Base-by-base conservation (phyloP, 2,113 vertebrate genomes). In the Pterocles orientalis region DNA sequence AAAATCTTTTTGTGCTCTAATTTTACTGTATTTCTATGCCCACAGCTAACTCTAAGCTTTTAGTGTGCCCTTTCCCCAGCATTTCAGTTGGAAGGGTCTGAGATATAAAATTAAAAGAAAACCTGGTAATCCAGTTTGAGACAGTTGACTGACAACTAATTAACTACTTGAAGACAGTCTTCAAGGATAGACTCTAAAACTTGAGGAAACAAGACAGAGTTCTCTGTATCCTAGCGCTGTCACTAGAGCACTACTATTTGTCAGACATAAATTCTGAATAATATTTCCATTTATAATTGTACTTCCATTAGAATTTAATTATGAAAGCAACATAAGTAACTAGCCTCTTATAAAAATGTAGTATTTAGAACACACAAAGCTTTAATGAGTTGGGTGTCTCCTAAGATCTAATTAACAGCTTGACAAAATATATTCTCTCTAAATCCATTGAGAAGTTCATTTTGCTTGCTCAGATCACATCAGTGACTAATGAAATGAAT, bases 91-190 rank as follows among this genome's bases (percentile, higher is more conserved):
- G 61, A 96, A 81, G 18, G 41, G 79, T 78, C 48, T 89, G n/a
- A 88, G 79, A 91, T 96, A 36, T 36, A 36, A 36, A 92, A 87
- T 21, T 4, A 29, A 39, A 69, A 76, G 61, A 68, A 45, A 75
- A 84, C 39, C 28, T 58, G 18, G 51, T 92, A 92, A 97, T 90
- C 78, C 65, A 89, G 73, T 95, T 97, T 94, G 62, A 94, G 61
- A 39, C 75, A 94, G 75, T 58, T 96, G 92, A 97, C 80, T 97
- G 85, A 92, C 86, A 94, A 82, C 66, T 92, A 96, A 96, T 94
- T 96, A 96, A 91, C 66, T 95, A 57, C 33, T 86, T 62, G 68
- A 86, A 90, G 84, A 56, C 8, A 65, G 25, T 89, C 25, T 95
- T 94, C 34, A 80, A 82, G 70, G 75, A 86, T 87, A 82, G 57